Base-by-base conservation (phyloP, 1,140 invertebrate genomes). In the Laodelphax striatellus region DNA sequence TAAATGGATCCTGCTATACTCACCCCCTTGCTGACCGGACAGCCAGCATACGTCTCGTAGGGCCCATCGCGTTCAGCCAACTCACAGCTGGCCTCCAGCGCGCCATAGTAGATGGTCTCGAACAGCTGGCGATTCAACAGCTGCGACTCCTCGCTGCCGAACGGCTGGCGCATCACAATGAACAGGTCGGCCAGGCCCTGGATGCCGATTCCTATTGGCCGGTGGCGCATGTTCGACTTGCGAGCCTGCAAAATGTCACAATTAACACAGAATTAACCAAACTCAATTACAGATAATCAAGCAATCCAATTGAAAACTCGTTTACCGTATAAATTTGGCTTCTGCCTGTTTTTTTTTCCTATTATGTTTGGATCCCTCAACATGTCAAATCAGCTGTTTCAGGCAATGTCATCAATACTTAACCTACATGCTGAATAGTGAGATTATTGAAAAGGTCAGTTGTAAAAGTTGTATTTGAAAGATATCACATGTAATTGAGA, bases 21-120 rank as follows among this genome's bases (percentile, higher is more conserved):
- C 76, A 85, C 82, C 57, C 96, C 97, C 80, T 96, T 87, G 70
- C 94, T 97, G 11, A 91, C 89, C 17, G 97, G 97, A 64, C 80
- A 86, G 10, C 96, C 95, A 69, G 82, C 70, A 71, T 97, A 98
- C 0, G 92, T 93, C 69, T 92, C 86, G 71, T 99, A 99, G 0
- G 86, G 73, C 8, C 97, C 96, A 62, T 82, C 71, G 70, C 84
- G 81, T 72, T 94, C 79, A 13, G 97, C 94, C 52, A 98, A 75
- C 76, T 99, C 95, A 77, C 93, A 97, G 71, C 93, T 97, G 0
- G 94, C 89, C 75, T 98, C 94, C 63, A 99, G 73, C 2, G 97
- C 92, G n/a, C 86, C 92, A 75, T 90, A 98, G 73, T 99, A 99
- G 59, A 99, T 86, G 0, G 95, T 98, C 77, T 99, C 97, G 76